Base-by-base conservation (phyloP, 2,797 vertebrate genomes). In the Limnodromus scolopaceus region DNA sequence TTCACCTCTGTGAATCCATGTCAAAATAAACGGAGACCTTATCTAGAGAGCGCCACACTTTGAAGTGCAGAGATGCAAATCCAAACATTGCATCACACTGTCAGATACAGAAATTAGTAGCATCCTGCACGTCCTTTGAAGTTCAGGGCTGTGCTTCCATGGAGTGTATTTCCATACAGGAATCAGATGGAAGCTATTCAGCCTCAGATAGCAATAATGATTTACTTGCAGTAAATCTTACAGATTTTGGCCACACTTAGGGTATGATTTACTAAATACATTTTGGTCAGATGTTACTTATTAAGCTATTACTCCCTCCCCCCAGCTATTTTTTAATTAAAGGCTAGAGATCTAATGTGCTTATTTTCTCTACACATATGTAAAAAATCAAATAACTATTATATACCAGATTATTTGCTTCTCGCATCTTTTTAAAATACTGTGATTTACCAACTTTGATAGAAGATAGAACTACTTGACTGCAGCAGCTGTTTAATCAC, bases 11-110 rank as follows among this genome's bases (percentile, higher is more conserved):
- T 95, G 94, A 98, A 98, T 98, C 97, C 97, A 96, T 97, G 98
- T 99, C 97, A 98, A 98, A 99, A 98, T 98, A 99, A 98, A 98
- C 27, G 90, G 98, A 98, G 98, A 98, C 98, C 98, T 98, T 98
- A 91, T 95, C 89, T 66, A 97, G 98, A 98, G 97, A 82, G 97
- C 97, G 96, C 97, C 97, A 91, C 94, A 68, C 98, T 99, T 99
- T 99, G 98, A 99, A 98, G 98, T 99, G 97, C 97, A 97, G 97
- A 97, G 97, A 98, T 98, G 98, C 98, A 98, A 98, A 98, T 98
- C 98, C 98, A 95, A 98, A 97, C 96, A 98, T 96, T 94, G 97
- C 97, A 98, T 98, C 97, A 98, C 97, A 89, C 98, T 98, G 98
- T 98, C 97, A 94, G 95, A 98, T 98, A 97, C 93, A 97, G 98